A percentile compares a stretch with the other conserved stretches of the same genome.
These are phyloP conservation scores for Sternarchorhynchus goeldii DNA, from an alignment of 2,797 vertebrate species.

Conservation along the genomic window DNA sequence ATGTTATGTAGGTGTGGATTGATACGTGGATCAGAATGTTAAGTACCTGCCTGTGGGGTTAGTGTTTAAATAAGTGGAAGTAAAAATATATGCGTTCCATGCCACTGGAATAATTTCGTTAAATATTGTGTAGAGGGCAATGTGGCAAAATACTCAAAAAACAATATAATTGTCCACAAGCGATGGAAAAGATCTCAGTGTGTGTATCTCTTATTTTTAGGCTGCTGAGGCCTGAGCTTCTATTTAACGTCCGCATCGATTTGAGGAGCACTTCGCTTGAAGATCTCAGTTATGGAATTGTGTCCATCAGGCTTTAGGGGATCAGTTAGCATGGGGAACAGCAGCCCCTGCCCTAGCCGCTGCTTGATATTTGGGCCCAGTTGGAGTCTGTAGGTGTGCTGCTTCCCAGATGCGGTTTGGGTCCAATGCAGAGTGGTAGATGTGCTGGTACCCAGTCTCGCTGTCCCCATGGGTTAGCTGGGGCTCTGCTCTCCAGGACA, in stretches of 20 bases:
- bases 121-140: too few species aligned
- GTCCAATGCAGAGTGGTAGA: conserved; percentile 26
- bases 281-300: neutral
- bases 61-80: too few species aligned
- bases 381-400: neutral
- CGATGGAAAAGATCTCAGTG: neutral
- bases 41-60: too few species aligned
- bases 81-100: too few species aligned
- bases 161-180: too few species aligned
- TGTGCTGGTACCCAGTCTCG: neutral
- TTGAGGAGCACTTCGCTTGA: neutral
- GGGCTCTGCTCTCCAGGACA: neutral
- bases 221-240: neutral
- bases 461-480: neutral
- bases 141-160: too few species aligned
- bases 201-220: neutral
- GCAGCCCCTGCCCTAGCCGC: neutral
- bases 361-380: conserved; percentile 14
- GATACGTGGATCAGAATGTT: too few species aligned
- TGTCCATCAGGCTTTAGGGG: neutral
- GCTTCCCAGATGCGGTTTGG: neutral
- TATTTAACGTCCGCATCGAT: neutral
- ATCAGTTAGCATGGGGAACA: neutral
- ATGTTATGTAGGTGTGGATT: too few species aligned
- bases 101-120: too few species aligned